Evolutionary conservation across 2,113 vertebrate genomes (phyloP).

Genomic region (Peromyscus maniculatus): DNA sequence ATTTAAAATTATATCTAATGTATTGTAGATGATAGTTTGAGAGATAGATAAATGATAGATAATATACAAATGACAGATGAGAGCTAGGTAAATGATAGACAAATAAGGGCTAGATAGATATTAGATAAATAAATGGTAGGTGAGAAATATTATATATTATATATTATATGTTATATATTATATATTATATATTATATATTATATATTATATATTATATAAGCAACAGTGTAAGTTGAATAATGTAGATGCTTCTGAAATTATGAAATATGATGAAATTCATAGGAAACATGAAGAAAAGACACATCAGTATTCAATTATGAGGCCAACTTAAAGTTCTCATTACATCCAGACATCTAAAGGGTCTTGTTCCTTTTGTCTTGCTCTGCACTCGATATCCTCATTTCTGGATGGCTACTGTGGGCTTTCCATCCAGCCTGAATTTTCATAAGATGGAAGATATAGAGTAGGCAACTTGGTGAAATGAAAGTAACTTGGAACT

Average conservation of each 20-base stretch:
- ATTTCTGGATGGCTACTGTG: not conserved
- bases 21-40: not conserved
- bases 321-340: not conserved
- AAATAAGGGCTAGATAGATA: not conserved
- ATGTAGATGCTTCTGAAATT: not conserved
- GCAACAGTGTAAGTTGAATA: not conserved
- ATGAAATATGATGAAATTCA: not conserved
- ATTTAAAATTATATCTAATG: not conserved
- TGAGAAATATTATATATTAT: not conserved
- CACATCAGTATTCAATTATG: not conserved
- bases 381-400: not conserved
- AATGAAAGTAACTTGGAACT: not conserved
- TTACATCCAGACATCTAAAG: not conserved
- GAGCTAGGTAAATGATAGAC: not conserved
- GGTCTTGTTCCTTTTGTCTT: not conserved
- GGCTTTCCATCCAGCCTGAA: not conserved
- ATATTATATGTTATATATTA: not conserved
- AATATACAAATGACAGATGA: not conserved
- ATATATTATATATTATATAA: not conserved
- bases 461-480: not conserved
- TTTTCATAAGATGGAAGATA: conserved; percentile 18
- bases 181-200: too few species aligned
- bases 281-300: not conserved
- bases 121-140: not conserved
- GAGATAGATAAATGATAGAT: not conserved